Percentiles rank a stretch among this genome's conserved stretches.
Conservation (phyloP, 2,888 invertebrate genomes). For the Sarcophaga rosellei region DNA sequence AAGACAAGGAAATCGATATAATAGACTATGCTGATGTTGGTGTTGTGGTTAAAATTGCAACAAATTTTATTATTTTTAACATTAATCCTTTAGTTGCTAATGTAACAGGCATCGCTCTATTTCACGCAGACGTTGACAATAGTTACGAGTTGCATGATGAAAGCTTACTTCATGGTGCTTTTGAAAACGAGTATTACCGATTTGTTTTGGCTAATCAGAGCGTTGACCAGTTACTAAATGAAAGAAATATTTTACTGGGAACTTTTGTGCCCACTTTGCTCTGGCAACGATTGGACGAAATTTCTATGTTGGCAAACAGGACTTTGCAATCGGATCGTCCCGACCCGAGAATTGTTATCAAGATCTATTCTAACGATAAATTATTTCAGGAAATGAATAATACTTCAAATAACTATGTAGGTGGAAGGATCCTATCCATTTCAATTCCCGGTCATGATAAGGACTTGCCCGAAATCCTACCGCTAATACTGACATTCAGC, state of each 20-base stretch:
- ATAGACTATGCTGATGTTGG: slow-evolving; percentile 75
- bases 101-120: slow-evolving; percentile 77
- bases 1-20: slow-evolving; percentile 70
- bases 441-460: slow-evolving; percentile 84
- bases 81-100: slow-evolving; percentile 77
- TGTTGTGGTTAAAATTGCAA: slow-evolving; percentile 74
- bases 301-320: slow-evolving; percentile 70
- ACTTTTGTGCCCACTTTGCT: slow-evolving; percentile 82
- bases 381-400: slow-evolving; percentile 82
- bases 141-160: slow-evolving; percentile 20
- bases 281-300: slow-evolving; percentile 79
- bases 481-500: slow-evolving; percentile 79
- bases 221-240: slow-evolving; percentile 81
- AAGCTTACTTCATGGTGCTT: slow-evolving; percentile 70
- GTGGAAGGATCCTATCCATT: slow-evolving; percentile 84
- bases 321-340: slow-evolving; percentile 69
- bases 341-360: slow-evolving; percentile 82
- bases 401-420: slow-evolving; percentile 73
- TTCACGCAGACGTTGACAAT: slow-evolving; percentile 59
- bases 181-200: slow-evolving; percentile 71
- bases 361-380: slow-evolving; percentile 83
- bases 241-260: slow-evolving; percentile 83
- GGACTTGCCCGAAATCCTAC: slow-evolving; percentile 83
- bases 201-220: slow-evolving; percentile 81
- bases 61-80: slow-evolving; percentile 75